Evolutionary conservation across 2,113 vertebrate genomes (phyloP).

Genomic region (Asarcornis scutulata): DNA sequence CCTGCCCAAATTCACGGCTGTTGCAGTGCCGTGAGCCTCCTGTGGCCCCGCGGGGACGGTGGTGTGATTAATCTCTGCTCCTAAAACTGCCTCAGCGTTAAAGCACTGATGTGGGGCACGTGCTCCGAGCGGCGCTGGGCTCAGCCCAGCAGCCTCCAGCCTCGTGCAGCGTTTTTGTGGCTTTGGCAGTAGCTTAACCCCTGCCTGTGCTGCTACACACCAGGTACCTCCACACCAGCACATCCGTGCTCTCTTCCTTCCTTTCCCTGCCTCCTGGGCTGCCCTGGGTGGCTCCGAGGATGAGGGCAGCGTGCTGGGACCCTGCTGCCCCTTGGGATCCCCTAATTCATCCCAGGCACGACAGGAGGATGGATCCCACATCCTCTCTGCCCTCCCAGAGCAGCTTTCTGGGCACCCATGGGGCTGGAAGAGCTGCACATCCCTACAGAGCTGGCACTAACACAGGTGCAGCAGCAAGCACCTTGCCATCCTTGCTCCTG

Average conservation of each 20-base stretch:
- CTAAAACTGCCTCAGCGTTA: not conserved
- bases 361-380: not conserved
- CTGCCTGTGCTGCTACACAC: no score
- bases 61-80: not conserved
- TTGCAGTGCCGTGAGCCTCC: not conserved
- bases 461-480: not conserved
- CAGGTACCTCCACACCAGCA: not conserved
- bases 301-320: no score
- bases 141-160: not conserved
- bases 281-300: not conserved
- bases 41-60: accelerated
- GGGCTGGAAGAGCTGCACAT: not conserved
- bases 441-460: not conserved
- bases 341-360: not conserved
- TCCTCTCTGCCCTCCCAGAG: not conserved
- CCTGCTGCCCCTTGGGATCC: not conserved
- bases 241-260: not conserved
- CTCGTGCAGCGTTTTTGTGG: accelerated
- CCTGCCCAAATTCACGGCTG: not conserved
- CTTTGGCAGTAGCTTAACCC: not conserved
- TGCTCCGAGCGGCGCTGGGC: accelerated
- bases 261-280: not conserved
- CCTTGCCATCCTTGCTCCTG: not conserved
- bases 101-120: accelerated
- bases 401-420: not conserved